Conservation (phyloP, 2,113 vertebrate species). For the Anhinga anhinga region DNA sequence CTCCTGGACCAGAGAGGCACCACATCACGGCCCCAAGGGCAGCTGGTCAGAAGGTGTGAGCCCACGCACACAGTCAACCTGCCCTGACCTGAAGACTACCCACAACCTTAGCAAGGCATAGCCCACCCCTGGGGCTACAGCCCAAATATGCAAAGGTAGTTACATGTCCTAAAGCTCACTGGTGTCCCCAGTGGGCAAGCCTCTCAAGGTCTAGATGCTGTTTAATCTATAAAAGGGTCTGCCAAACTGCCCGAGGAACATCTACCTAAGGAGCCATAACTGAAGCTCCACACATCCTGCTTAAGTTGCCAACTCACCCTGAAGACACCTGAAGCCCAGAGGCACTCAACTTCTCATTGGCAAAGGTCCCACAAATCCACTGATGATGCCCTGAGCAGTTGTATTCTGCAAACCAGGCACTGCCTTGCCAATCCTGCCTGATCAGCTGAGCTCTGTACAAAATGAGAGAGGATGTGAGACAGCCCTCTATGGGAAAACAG, state of each 20-base stretch:
- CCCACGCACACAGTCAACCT: fast-evolving
- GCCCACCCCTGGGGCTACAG: fast-evolving
- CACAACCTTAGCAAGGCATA: neutral
- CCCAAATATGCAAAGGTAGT: neutral
- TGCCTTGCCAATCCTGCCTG: neutral
- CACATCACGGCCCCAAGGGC: fast-evolving
- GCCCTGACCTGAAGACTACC: too few species aligned
- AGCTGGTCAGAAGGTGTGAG: neutral
- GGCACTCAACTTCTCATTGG: neutral
- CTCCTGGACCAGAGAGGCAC: neutral
- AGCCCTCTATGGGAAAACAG: fast-evolving
- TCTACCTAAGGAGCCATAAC: neutral
- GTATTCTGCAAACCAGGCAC: neutral
- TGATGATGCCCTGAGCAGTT: neutral
- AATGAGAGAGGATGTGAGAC: neutral
- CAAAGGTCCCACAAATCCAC: neutral
- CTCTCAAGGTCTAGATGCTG: neutral
- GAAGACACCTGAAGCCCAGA: neutral
- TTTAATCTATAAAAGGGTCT: neutral
- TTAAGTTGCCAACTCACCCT: neutral
- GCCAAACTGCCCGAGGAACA: neutral
- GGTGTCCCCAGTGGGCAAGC: neutral
- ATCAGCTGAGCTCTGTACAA: fast-evolving
- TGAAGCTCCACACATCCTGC: neutral
- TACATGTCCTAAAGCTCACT: neutral